phyloP scores from a whole-genome alignment of 2,797 vertebrate genomes.

The Taeniopygia guttata region DNA sequence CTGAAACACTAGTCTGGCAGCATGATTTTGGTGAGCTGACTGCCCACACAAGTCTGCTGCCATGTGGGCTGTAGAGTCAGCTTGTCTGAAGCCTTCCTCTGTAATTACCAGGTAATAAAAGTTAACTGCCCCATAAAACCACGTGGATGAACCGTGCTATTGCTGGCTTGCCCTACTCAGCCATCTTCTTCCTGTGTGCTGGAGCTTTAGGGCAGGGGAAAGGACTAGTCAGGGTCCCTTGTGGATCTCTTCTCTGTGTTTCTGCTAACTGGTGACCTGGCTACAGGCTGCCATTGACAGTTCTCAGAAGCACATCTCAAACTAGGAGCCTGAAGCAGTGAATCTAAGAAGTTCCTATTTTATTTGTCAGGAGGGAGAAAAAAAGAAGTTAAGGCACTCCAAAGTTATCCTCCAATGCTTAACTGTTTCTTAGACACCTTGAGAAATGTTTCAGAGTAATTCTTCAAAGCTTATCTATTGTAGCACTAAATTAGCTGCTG shows the following conservation, averaged over 20 bases:
- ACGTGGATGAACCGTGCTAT: conserved; percentile 18
- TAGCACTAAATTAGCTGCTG: not conserved
- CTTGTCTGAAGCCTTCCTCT: conserved; percentile 19
- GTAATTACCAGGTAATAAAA: conserved; percentile 64
- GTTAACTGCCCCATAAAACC: conserved; percentile 47
- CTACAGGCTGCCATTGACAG: not conserved
- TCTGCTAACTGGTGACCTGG: not conserved
- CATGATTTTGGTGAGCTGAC: not conserved
- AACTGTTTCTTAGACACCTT: not conserved
- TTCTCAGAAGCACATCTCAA: not conserved
- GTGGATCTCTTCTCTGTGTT: not conserved
- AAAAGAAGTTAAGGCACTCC: not conserved
- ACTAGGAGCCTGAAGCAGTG: not conserved
- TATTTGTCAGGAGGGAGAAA: not conserved
- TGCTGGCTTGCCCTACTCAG: not conserved
- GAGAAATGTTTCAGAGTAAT: not conserved
- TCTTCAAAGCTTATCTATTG: not conserved
- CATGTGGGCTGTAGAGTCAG: conserved; percentile 27
- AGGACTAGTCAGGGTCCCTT: not conserved
- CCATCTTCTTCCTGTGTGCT: not conserved
- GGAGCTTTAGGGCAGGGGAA: not conserved
- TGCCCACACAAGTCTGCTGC: conserved; percentile 20
- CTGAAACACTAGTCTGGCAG: not conserved
- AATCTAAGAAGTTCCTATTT: not conserved
- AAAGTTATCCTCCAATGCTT: not conserved